Evolutionary conservation across 2,888 invertebrate species (phyloP).

Genomic region (Tinea pellionella): DNA sequence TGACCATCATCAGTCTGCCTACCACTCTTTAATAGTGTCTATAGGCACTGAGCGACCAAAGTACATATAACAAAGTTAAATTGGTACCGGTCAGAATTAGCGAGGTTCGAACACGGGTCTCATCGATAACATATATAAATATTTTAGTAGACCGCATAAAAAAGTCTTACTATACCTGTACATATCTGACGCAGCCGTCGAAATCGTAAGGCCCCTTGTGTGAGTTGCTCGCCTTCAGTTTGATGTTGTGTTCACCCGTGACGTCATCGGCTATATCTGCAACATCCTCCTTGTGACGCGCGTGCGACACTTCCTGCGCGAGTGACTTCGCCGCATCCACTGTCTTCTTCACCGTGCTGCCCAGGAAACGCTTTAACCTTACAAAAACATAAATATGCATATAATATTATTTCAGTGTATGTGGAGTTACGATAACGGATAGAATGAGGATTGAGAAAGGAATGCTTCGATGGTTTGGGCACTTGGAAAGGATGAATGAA

Average conservation of each 20-base stretch:
- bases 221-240: constrained; percentile 93
- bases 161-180: constrained; percentile 77
- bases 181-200: constrained; percentile 86
- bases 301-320: constrained; percentile 89
- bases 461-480: too few relatives aligned
- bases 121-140: too few relatives aligned
- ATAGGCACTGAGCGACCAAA: too few relatives aligned
- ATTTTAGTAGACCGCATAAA: too few relatives aligned
- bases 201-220: constrained; percentile 99
- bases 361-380: constrained; percentile 83
- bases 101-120: too few relatives aligned
- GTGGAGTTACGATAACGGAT: too few relatives aligned
- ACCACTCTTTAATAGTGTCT: too few relatives aligned
- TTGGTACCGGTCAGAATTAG: too few relatives aligned
- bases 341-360: constrained; percentile 90
- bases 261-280: constrained; percentile 87
- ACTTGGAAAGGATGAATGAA: too few relatives aligned
- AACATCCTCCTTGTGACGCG: constrained; percentile 87
- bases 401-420: constrained; percentile 27
- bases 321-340: constrained; percentile 91
- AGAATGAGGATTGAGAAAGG: too few relatives aligned
- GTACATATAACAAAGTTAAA: too few relatives aligned
- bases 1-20: too few relatives aligned
- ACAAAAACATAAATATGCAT: constrained; percentile 11
- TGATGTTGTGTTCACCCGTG: constrained; percentile 82